phyloP scores from a whole-genome alignment of 1,140 invertebrate species.

The Caerostris extrusa region DNA sequence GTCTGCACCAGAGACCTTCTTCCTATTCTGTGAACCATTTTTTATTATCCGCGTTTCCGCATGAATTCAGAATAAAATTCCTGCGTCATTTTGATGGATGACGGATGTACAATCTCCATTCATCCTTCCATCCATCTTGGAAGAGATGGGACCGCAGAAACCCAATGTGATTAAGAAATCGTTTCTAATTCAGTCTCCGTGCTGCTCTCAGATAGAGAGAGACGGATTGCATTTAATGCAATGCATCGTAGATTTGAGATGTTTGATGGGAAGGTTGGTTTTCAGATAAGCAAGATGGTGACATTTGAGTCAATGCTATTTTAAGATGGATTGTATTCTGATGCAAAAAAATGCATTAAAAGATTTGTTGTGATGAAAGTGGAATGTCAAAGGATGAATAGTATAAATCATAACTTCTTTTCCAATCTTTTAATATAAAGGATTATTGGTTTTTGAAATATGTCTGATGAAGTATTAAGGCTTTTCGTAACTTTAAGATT shows the following conservation, averaged over 20 bases:
- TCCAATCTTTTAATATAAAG: no score
- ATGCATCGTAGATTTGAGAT: neutral
- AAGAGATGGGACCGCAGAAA: conserved; percentile 34
- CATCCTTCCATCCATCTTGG: conserved; percentile 40
- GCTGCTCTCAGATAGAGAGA: neutral
- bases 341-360: neutral
- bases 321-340: neutral
- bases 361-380: no score
- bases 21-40: neutral
- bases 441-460: no score
- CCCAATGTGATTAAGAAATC: conserved; percentile 74
- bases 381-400: no score
- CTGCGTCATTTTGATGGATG: conserved; percentile 53
- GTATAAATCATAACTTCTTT: no score
- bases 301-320: neutral
- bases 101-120: conserved; percentile 51
- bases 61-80: conserved; percentile 59
- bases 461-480: no score
- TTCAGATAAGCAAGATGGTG: neutral
- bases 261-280: neutral
- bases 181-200: conserved; percentile 54
- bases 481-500: no score
- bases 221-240: neutral
- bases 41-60: conserved; percentile 24
- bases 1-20: neutral